Conservation (phyloP, 2,797 vertebrate genomes). For the Rhynchonycteris naso region DNA sequence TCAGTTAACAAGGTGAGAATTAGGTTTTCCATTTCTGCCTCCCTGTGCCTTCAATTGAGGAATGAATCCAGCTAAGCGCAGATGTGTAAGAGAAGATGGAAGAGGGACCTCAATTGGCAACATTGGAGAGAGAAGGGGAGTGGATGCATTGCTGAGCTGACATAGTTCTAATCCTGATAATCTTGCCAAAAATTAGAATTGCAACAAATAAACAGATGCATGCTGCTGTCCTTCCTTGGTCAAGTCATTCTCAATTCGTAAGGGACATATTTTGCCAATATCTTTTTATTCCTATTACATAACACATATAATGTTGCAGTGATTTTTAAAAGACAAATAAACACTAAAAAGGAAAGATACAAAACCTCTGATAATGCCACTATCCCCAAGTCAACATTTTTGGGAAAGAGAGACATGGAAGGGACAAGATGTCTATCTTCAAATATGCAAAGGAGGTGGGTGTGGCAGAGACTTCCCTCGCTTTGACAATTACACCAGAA, state of each 20-base stretch:
- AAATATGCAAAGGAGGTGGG: background rate
- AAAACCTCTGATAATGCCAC: background rate
- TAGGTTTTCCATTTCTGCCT: background rate
- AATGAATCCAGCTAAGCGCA: background rate
- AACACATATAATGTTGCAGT: background rate
- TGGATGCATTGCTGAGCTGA: too few species aligned
- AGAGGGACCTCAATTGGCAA: background rate
- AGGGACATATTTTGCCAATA: background rate
- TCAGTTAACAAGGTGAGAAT: background rate
- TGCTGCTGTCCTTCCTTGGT: too few species aligned
- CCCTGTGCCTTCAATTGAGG: background rate
- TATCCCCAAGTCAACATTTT: background rate
- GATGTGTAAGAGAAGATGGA: background rate
- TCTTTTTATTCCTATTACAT: constrained; percentile 9
- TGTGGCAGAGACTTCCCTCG: background rate
- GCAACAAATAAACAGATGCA: background rate
- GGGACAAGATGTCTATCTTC: background rate
- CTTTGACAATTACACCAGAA: background rate
- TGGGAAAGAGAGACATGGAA: background rate
- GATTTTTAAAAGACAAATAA: background rate
- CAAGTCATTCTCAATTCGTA: background rate
- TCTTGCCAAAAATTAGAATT: background rate
- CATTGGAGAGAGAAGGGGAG: background rate
- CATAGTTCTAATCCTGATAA: background rate
- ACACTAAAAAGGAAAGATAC: background rate